Evolutionary conservation across 2,888 invertebrate genomes (phyloP).

Genomic region (Oegoconia quadripuncta): DNA sequence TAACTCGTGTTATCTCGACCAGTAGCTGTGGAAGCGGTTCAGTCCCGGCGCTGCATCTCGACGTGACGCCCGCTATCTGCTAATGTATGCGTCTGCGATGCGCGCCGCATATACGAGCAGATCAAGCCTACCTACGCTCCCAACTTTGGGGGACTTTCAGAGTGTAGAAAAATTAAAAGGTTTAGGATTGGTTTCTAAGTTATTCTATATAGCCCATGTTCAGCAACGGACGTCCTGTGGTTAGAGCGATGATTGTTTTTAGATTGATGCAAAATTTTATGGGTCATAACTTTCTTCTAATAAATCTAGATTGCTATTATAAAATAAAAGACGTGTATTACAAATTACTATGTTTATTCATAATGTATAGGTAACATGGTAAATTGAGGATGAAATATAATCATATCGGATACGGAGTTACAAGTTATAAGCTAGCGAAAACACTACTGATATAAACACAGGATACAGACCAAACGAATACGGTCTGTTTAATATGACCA

Average conservation of each 20-base stretch:
- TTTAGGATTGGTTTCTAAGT: no score
- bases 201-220: no score
- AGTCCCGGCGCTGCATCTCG: not conserved
- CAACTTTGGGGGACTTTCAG: not conserved
- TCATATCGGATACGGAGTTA: no score
- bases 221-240: no score
- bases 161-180: not conserved
- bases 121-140: not conserved
- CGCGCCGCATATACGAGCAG: constrained; percentile 1
- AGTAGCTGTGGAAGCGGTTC: not conserved
- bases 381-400: constrained; percentile 52
- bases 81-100: constrained; percentile 8
- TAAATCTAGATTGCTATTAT: not conserved
- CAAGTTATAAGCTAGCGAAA: constrained; percentile 47
- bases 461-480: constrained; percentile 1
- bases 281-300: not conserved
- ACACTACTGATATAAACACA: constrained; percentile 49
- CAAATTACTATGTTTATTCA: constrained; percentile 68
- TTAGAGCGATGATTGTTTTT: no score
- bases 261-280: no score
- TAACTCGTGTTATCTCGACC: not conserved
- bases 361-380: constrained; percentile 48
- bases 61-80: constrained; percentile 4
- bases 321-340: constrained; percentile 36
- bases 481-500: not conserved